Base-by-base conservation (phyloP, 2,888 invertebrate species). In the Noctuana brunneofusca region DNA sequence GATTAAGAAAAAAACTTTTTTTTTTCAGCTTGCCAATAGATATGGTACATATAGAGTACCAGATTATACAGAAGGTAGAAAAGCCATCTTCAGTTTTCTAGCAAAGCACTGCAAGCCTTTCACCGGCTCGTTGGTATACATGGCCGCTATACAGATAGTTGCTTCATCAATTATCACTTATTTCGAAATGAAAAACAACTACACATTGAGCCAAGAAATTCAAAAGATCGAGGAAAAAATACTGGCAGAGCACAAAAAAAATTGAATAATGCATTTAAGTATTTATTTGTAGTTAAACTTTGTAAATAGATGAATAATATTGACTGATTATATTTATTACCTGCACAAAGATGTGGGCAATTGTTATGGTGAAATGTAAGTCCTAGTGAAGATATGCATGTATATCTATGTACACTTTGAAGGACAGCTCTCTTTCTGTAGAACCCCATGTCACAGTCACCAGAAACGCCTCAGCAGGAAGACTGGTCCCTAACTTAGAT, bases 41-140 rank as follows among this genome's bases (percentile, higher is more conserved):
- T 93, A 93, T 76, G 87, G 81, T 53, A 95, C 95, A 3, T 93
- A 87, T 69, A 89, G 94, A 67, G 69, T 95, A 20, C 96, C 96
- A 3, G 89, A 93, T n/a, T 74, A 95, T n/a, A 83, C 76, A 0
- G 86, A 93, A 57, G 92, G 93, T 11, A 93, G 93, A 0, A 84
- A 80, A 70, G 93, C 92, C 59, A 81, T 93, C 0, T 87, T 94
- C 0, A 75, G 89, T 48, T 82, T 95, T 18, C 76, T 93, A 71
- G 75, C 73, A 5, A 93, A 92, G 73, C 74, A 94, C 1, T 92
- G 93, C 0, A 92, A 83, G 68, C 93, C 94, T 0, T 88, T 94
- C 24, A 76, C 83, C 3, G 92, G 90, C 1, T 81, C 86, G 0
- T 68, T 94, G 11, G 84, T 90, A 1, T 80, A 83, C 0, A 75